These are phyloP conservation scores for Diabrotica balteata DNA, from an alignment of 2,888 invertebrate genomes.

Conservation along the genomic window DNA sequence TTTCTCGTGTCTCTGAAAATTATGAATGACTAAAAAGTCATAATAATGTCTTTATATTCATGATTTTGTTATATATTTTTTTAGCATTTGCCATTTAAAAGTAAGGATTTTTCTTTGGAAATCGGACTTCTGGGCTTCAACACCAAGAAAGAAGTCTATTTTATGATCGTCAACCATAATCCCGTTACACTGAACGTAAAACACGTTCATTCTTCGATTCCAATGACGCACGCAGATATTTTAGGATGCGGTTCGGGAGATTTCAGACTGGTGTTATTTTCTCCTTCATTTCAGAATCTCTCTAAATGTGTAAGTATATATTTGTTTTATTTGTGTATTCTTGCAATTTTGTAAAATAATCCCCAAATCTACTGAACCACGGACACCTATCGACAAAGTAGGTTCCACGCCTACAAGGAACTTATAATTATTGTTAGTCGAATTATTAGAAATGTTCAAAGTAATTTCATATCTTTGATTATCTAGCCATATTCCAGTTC, in stretches of 20 bases:
- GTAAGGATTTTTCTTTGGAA: slow-evolving; percentile 62
- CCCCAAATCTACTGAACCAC: too few relatives aligned
- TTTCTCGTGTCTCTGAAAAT: too few relatives aligned
- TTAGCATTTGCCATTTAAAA: slow-evolving; percentile 56
- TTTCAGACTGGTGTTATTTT: slow-evolving; percentile 52
- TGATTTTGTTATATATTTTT: slow-evolving; percentile 34
- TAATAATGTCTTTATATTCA: too few relatives aligned
- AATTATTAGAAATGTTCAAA: too few relatives aligned
- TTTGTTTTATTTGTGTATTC: background rate
- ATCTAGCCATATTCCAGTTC: too few relatives aligned
- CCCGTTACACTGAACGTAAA: slow-evolving; percentile 73
- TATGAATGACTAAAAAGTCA: too few relatives aligned
- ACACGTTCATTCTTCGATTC: slow-evolving; percentile 68
- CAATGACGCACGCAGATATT: slow-evolving; percentile 66
- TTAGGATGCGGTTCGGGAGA: slow-evolving; percentile 68
- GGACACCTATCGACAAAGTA: too few relatives aligned
- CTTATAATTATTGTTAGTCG: too few relatives aligned
- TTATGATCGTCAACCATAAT: slow-evolving; percentile 77
- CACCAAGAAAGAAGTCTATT: slow-evolving; percentile 72
- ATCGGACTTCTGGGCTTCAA: slow-evolving; percentile 73
- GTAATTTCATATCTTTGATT: too few relatives aligned
- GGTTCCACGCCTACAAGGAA: too few relatives aligned
- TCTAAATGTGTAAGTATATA: slow-evolving; percentile 49
- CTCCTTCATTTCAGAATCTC: slow-evolving; percentile 57
- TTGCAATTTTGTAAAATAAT: too few relatives aligned